A percentile compares a stretch with the other conserved stretches of the same genome.
phyloP scores from a whole-genome alignment of 2,797 vertebrate species.

The Enteromius trimaculatus region DNA sequence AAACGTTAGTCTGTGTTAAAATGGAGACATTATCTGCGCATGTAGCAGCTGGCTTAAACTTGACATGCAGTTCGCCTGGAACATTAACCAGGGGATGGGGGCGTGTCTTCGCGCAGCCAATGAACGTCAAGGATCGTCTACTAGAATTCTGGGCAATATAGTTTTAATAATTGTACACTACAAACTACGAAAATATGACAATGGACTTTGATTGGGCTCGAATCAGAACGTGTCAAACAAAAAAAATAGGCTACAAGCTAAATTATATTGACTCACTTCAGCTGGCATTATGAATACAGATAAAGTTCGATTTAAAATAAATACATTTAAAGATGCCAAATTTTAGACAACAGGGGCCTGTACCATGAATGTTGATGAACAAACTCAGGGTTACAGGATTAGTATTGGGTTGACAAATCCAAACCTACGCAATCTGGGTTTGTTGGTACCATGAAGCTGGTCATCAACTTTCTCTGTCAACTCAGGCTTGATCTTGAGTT shows the following conservation, averaged over 20 bases:
- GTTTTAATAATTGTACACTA: slow-evolving; percentile 12
- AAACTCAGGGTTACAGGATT: no score
- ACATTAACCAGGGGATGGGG: background rate
- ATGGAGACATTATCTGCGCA: background rate
- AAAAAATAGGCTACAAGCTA: background rate
- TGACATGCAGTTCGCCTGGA: background rate
- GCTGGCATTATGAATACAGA: background rate
- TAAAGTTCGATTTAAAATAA: background rate
- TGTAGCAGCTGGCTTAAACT: background rate
- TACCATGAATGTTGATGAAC: no score
- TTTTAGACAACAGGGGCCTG: no score
- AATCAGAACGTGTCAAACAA: background rate
- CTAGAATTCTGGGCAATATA: slow-evolving; percentile 42
- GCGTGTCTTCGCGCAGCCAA: slow-evolving; percentile 26
- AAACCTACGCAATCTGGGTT: no score
- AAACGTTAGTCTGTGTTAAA: background rate
- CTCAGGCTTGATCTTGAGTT: no score
- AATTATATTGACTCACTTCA: background rate
- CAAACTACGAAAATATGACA: background rate
- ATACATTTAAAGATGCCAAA: background rate
- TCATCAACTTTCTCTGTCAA: no score
- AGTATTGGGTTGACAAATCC: no score
- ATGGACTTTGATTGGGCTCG: background rate
- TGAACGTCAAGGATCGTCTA: background rate
- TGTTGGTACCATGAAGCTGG: no score